Base-by-base conservation (phyloP, 2,888 invertebrate species). In the Teleogryllus oceanicus region DNA sequence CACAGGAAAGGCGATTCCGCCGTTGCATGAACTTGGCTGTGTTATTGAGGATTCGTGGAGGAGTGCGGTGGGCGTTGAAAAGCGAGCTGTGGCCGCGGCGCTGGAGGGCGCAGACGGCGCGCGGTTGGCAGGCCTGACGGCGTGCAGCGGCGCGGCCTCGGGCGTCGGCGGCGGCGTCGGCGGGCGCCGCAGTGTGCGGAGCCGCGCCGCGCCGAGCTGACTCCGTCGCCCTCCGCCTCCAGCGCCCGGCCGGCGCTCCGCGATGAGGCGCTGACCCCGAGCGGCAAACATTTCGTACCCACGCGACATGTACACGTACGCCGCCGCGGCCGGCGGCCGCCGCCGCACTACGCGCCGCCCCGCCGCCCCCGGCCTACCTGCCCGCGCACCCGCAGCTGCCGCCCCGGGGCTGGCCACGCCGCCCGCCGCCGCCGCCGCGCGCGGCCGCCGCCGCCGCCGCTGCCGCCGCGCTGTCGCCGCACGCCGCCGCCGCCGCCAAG, bases 301-400 rank as follows among this genome's bases (percentile, higher is more conserved):
- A 37, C 37, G 37, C 37, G 76, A 18, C 76, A 76, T 76, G 76
- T 76, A 76, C 13, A 24, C 76, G 76, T 76, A 76, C 76, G 24
- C 24, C 76, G 76, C 76, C 21, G 76, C 76, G 37, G 37, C 37
- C 37, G 37, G 37, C 37, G 37, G 37, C 37, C 37, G 8, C 37
- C 37, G 37, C 37, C 37, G 1, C 37, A 37, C 37, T 37, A 37
- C 37, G 37, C 37, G 37, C 37, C 37, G 37, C 37, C 37, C 74
- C 76, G 76, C 76, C 76, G 76, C 76, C 76, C 11, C 24, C 18
- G 21, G 21, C 37, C 8, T 37, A 37, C 5, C 37, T 16, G 8
- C 24, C 18, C 76, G 8, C 76, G 76, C 76, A 21, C 24, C 76
- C 76, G n/a, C 76, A 16, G 24, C 76, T 24, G 76, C 76, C 76